Conservation (phyloP, 2,888 invertebrate genomes). For the Ormyrus labotus region DNA sequence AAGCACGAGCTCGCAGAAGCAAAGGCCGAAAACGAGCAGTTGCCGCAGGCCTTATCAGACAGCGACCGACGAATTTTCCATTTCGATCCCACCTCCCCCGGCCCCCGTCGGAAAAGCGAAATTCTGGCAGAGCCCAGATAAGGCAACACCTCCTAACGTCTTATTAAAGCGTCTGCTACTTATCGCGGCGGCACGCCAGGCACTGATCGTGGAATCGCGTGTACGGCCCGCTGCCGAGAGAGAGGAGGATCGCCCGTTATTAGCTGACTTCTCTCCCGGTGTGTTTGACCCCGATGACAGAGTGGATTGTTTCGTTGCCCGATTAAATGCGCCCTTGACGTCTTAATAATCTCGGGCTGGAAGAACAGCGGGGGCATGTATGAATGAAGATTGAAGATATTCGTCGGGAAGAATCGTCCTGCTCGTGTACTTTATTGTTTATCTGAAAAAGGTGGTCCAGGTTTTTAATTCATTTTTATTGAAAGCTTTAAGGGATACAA, state of each 20-base stretch:
- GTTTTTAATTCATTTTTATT: background rate
- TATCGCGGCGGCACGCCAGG: background rate
- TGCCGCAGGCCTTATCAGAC: background rate
- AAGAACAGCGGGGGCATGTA: too few species aligned
- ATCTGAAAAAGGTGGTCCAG: background rate
- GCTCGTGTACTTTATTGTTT: too few species aligned
- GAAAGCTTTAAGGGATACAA: background rate
- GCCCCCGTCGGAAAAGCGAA: too few species aligned
- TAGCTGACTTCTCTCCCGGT: background rate
- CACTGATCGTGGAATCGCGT: constrained; percentile 39
- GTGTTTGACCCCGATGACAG: background rate
- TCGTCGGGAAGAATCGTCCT: too few species aligned
- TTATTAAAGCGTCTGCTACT: constrained; percentile 36
- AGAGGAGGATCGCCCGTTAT: too few species aligned
- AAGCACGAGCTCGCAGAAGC: background rate
- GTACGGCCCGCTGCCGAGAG: background rate
- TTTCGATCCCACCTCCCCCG: background rate
- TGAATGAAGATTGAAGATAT: too few species aligned
- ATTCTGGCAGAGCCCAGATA: too few species aligned
- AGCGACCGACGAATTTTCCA: background rate
- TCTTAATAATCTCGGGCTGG: constrained; percentile 4
- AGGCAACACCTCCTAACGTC: constrained; percentile 43
- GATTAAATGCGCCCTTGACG: constrained; percentile 20
- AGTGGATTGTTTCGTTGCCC: constrained; percentile 10
- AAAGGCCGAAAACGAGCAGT: background rate